Percentiles rank a stretch among this genome's conserved stretches.
Evolutionary conservation across 2,113 vertebrate species (phyloP).

Genomic region (Erpornis zantholeuca): DNA sequence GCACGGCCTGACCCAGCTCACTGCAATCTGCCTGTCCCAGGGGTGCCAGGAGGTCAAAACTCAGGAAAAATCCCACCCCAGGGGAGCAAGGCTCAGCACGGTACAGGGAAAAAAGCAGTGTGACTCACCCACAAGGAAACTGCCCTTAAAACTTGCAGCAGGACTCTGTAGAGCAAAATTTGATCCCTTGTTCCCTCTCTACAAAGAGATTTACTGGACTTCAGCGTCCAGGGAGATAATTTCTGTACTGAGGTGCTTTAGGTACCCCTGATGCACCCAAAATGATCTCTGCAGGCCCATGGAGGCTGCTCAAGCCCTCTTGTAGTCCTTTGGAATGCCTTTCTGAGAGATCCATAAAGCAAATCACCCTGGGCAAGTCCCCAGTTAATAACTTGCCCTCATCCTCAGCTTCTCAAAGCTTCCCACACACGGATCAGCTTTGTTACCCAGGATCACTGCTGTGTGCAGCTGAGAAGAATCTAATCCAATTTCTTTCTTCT

Average conservation of each 20-base stretch:
- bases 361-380: background rate
- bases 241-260: background rate
- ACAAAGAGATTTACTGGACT: background rate
- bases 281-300: background rate
- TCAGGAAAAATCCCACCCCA: background rate
- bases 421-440: background rate
- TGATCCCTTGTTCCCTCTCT: background rate
- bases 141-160: background rate
- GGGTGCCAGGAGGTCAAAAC: background rate
- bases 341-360: background rate
- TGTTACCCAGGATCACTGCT: background rate
- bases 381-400: background rate
- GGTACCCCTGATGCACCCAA: background rate
- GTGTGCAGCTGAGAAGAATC: background rate
- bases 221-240: background rate
- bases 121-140: background rate
- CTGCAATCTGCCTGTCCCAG: background rate
- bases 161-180: background rate
- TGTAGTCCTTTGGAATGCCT: background rate
- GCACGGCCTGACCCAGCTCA: background rate
- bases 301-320: background rate
- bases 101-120: background rate
- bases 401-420: background rate
- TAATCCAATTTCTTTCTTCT: conserved; percentile 25
- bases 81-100: background rate